A percentile compares a stretch with the other conserved stretches of the same genome.
Conservation (phyloP, 1,140 invertebrate species). For the Lycorma delicatula region DNA sequence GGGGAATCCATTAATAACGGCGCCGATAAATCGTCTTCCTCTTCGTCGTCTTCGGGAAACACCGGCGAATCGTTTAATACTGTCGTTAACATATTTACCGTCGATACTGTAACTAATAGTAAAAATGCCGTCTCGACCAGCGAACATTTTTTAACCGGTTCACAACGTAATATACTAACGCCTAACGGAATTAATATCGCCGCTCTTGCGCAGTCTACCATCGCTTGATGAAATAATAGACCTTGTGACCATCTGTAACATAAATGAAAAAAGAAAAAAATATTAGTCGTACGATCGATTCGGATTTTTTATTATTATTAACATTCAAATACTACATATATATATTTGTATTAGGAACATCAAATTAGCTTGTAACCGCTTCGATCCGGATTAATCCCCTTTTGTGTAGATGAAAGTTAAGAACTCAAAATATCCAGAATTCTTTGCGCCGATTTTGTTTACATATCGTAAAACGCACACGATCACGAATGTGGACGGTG, state of each 20-base stretch:
- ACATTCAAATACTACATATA: no score
- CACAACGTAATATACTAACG: constrained; percentile 70
- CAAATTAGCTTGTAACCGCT: no score
- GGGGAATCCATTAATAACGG: constrained; percentile 69
- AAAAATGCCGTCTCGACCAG: constrained; percentile 85
- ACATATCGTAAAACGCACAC: no score
- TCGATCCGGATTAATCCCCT: no score
- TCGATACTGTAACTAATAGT: constrained; percentile 78
- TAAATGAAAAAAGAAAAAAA: no score
- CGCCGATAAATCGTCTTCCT: constrained; percentile 48
- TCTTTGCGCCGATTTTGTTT: no score
- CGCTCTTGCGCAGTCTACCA: constrained; percentile 74
- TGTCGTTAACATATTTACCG: constrained; percentile 83
- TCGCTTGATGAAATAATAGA: constrained; percentile 74
- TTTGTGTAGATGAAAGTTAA: no score
- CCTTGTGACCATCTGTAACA: constrained; percentile 75
- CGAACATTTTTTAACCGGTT: constrained; percentile 77
- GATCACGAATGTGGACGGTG: no score
- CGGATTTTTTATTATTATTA: no score
- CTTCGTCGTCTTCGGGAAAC: constrained; percentile 60
- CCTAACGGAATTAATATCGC: constrained; percentile 72
- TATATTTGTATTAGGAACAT: no score
- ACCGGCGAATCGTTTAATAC: constrained; percentile 83
- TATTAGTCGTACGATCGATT: no score
- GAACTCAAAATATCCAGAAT: no score